Base-by-base conservation (phyloP, 2,888 invertebrate genomes). In the Phania funesta region DNA sequence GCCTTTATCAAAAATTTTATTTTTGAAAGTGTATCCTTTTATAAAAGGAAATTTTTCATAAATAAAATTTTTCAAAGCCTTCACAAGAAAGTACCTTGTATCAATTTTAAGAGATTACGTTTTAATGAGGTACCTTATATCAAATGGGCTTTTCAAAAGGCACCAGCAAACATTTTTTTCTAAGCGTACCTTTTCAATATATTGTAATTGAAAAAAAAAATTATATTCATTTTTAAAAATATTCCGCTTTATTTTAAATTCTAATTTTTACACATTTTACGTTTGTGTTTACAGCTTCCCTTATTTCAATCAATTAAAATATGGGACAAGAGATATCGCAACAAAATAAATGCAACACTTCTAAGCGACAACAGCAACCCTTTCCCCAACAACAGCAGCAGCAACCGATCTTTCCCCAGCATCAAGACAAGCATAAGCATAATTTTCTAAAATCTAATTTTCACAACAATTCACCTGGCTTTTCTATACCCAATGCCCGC, bases 281-380 rank as follows among this genome's bases (percentile, higher is more conserved):
- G 35, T 65, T 46, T 77, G 1, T 24, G n/a, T 88, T 86, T 68
- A 0, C 74, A 87, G 87, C 84, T 86, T 86, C 86, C 85, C 85
- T 83, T 85, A 87, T 87, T 86, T 84, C 82, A 80, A 70, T 84
- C 85, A 82, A 81, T 86, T 85, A 86, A 90, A 91, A 90, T 90
- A 91, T 91, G 91, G 91, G 91, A 89, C 91, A 91, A 87, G 91
- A 91, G 90, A 90, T 91, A 89, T 91, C 91, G 81, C 89, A 91
- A 75, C 90, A 90, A 86, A 86, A 85, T 84, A 86, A 86, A 86
- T 86, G 85, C 83, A 86, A 85, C 77, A 86, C 84, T 84, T 84
- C 83, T 83, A 86, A 84, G 83, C 86, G 88, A 87, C 88, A 87
- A 84, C 88, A 88, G 80, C 78, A 81, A 71, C 82, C 85, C 73